These are phyloP conservation scores for Trichomalopsis sarcophagae DNA, from an alignment of 1,140 invertebrate species.

Conservation along the genomic window DNA sequence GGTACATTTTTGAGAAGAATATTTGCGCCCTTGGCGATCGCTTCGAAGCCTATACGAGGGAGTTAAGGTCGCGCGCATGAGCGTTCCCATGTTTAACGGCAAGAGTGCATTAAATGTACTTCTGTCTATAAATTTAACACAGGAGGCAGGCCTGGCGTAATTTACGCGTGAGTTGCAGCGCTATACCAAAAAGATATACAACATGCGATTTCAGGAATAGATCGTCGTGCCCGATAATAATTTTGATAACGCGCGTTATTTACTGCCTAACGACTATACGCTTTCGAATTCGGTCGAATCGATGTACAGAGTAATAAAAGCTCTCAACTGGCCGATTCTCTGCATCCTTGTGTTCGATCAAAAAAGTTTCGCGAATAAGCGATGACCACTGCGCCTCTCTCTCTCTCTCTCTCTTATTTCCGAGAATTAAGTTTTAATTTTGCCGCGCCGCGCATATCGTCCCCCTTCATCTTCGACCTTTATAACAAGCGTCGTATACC, in stretches of 20 bases:
- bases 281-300: too few species aligned
- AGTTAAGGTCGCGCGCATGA: background rate
- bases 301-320: too few species aligned
- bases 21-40: background rate
- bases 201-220: background rate
- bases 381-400: background rate
- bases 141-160: background rate
- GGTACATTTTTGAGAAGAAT: background rate
- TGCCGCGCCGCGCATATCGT: background rate
- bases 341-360: background rate
- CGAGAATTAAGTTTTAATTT: conserved; percentile 53
- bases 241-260: background rate
- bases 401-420: conserved; percentile 39
- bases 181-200: background rate
- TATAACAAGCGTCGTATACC: conserved; percentile 11
- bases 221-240: background rate
- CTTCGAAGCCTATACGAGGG: background rate
- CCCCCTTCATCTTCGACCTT: conserved; percentile 44
- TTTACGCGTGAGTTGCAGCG: background rate
- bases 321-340: too few species aligned
- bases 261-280: background rate
- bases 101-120: background rate
- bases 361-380: background rate
- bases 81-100: background rate
- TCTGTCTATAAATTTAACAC: background rate